A percentile compares a stretch with the other conserved stretches of the same genome.
phyloP scores from a whole-genome alignment of 2,888 invertebrate genomes.

The Agrotis ipsilon region DNA sequence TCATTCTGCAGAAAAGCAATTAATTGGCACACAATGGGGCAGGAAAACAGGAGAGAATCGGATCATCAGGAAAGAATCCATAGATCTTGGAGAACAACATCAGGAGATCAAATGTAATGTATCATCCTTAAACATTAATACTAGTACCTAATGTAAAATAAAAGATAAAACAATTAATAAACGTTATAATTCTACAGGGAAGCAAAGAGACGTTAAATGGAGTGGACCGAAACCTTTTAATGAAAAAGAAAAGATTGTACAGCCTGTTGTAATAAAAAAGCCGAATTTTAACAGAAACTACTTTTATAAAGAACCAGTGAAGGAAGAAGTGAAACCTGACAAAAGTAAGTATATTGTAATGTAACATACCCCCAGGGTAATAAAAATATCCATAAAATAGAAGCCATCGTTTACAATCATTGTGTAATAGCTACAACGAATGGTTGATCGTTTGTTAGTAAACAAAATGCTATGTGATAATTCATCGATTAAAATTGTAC shows the following conservation, averaged over 20 bases:
- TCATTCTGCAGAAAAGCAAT: conserved; percentile 25
- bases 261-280: neutral
- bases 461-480: no score
- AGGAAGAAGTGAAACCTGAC: conserved; percentile 10
- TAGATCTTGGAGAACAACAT: conserved; percentile 15
- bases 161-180: neutral
- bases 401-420: no score
- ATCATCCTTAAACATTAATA: neutral
- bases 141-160: no score
- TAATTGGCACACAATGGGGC: conserved; percentile 21
- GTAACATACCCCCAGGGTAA: no score
- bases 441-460: no score
- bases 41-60: conserved; percentile 40
- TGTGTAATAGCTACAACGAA: no score
- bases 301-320: neutral
- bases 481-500: no score
- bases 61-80: conserved; percentile 20
- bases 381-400: no score
- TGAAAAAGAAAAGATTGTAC: neutral
- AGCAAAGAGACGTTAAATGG: conserved; percentile 27
- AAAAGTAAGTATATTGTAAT: conserved; percentile 16
- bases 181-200: conserved; percentile 30
- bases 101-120: conserved; percentile 36
- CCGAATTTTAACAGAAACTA: neutral
- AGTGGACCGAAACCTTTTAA: conserved; percentile 21